Percentiles rank a stretch among this genome's conserved stretches.
Conservation (phyloP, 2,113 vertebrate species). For the Jacana jacana region DNA sequence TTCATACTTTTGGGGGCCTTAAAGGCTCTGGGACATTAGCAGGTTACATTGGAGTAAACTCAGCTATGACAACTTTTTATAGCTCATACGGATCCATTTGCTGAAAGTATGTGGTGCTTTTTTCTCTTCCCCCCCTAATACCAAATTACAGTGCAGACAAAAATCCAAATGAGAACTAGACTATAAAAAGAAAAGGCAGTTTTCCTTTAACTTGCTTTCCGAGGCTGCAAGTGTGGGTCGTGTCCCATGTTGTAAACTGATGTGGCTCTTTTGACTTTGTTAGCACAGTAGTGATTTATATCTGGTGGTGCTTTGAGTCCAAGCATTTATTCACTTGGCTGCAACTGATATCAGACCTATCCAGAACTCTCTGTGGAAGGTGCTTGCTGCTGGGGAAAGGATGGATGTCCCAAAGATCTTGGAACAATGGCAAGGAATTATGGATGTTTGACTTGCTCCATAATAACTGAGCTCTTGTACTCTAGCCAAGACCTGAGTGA, state of each 20-base stretch:
- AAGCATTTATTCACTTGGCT: neutral
- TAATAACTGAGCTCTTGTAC: neutral
- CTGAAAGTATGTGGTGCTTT: neutral
- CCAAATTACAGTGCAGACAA: neutral
- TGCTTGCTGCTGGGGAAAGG: neutral
- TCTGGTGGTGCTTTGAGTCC: neutral
- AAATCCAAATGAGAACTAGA: conserved; percentile 10
- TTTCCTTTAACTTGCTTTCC: conserved; percentile 18
- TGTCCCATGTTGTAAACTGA: neutral
- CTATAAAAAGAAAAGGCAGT: conserved; percentile 13
- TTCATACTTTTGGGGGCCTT: neutral
- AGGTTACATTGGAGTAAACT: neutral
- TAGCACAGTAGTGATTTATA: neutral
- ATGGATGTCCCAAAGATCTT: neutral
- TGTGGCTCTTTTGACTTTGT: neutral
- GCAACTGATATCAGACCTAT: neutral
- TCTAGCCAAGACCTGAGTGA: neutral
- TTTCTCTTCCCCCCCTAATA: neutral
- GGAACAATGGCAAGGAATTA: neutral
- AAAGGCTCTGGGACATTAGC: neutral
- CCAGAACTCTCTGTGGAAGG: neutral
- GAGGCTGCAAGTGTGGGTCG: neutral
- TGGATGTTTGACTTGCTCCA: neutral
- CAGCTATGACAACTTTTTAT: neutral
- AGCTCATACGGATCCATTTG: neutral